Conservation (phyloP, 2,113 vertebrate species). For the Pollimyrus isidori region DNA sequence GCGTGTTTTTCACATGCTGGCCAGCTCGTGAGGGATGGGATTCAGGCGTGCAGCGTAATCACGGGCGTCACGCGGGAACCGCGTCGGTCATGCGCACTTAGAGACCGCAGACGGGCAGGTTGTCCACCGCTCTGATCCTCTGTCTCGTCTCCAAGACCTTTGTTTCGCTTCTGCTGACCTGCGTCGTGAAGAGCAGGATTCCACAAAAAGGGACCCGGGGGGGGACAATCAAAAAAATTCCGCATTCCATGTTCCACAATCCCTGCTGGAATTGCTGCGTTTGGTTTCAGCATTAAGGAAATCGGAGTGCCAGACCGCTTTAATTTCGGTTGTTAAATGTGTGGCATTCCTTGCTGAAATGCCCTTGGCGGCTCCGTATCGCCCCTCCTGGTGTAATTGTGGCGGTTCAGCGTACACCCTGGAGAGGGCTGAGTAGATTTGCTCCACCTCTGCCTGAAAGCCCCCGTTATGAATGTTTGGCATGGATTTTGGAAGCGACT, state of each 20-base stretch:
- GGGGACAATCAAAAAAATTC: neutral
- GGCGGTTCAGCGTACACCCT: neutral
- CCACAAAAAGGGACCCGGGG: neutral
- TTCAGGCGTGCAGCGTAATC: too few species aligned
- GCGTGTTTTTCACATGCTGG: neutral
- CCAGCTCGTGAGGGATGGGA: neutral
- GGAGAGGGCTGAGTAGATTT: neutral
- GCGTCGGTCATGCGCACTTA: neutral
- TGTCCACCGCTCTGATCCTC: too few species aligned
- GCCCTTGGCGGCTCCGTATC: neutral
- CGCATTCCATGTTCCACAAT: neutral
- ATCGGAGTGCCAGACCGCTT: neutral
- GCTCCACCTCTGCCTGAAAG: neutral
- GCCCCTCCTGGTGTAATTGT: neutral
- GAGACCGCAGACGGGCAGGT: neutral
- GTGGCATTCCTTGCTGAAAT: neutral
- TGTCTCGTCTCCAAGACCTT: neutral
- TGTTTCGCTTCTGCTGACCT: neutral
- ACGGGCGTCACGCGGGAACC: neutral
- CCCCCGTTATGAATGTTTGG: neutral
- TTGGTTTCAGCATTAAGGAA: neutral
- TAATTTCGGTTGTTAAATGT: neutral
- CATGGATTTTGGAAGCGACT: slow-evolving; percentile 13
- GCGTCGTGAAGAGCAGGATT: neutral
- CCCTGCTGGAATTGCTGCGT: neutral